Percentiles rank a stretch among this genome's conserved stretches.
phyloP scores from a whole-genome alignment of 1,140 invertebrate genomes.

The Philopotamus ludificatus region DNA sequence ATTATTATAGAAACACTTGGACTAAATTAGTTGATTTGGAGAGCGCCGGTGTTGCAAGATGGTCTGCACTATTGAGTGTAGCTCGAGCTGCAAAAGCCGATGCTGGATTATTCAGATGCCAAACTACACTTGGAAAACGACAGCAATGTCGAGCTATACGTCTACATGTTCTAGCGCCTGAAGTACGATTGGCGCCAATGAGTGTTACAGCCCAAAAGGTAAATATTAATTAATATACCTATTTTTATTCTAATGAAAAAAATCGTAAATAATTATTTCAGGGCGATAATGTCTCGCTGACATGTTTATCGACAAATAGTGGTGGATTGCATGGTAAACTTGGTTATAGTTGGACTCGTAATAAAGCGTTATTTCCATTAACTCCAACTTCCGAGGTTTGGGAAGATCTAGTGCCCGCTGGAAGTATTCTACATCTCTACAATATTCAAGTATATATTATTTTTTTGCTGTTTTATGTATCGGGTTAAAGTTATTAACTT shows the following conservation, averaged over 20 bases:
- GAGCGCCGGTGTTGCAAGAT: slow-evolving; percentile 65
- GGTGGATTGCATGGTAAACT: slow-evolving; percentile 60
- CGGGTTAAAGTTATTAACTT: not conserved
- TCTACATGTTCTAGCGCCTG: slow-evolving; percentile 66
- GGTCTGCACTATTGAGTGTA: slow-evolving; percentile 61
- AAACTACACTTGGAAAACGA: slow-evolving; percentile 69
- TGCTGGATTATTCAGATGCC: slow-evolving; percentile 71
- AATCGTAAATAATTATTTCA: slow-evolving; percentile 41
- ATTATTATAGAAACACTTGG: slow-evolving; percentile 60
- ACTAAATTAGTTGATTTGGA: slow-evolving; percentile 63
- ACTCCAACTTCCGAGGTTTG: slow-evolving; percentile 70
- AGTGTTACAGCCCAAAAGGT: slow-evolving; percentile 73
- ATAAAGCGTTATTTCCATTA: slow-evolving; percentile 68
- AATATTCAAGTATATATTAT: slow-evolving; percentile 62
- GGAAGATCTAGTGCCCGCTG: slow-evolving; percentile 76
- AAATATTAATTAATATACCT: slow-evolving; percentile 12
- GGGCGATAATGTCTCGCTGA: slow-evolving; percentile 66
- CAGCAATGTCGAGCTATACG: slow-evolving; percentile 70
- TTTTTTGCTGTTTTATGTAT: not conserved
- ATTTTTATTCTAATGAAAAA: not conserved
- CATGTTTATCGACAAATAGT: slow-evolving; percentile 62
- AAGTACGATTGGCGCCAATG: slow-evolving; percentile 70
- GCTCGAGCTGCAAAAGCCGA: slow-evolving; percentile 66
- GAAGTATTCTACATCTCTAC: slow-evolving; percentile 74
- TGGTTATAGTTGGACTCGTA: slow-evolving; percentile 80